phyloP scores from a whole-genome alignment of 35 echinoderm and acorn worm genomes.

The Ophioderma brevispina region DNA sequence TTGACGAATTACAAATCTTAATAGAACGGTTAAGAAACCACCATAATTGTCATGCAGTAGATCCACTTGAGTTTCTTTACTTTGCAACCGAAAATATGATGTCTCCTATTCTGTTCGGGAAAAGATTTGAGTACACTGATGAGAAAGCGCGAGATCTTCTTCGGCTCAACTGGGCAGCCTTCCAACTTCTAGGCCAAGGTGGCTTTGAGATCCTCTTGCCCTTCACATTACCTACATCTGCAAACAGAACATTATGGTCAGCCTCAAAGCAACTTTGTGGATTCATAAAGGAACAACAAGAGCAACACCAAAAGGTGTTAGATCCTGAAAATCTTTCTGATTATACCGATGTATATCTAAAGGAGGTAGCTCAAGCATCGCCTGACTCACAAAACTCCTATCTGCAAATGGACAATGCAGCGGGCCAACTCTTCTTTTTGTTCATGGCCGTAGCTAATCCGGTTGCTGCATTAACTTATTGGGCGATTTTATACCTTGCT shows the following conservation, averaged over 20 bases:
- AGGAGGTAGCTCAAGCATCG: background rate
- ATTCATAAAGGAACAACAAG: background rate
- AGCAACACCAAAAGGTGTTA: background rate
- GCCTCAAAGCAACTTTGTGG: background rate
- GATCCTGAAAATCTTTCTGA: background rate
- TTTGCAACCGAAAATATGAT: slow-evolving; percentile 47
- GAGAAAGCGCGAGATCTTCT: background rate
- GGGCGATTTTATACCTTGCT: slow-evolving; percentile 76
- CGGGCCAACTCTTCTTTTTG: slow-evolving; percentile 25
- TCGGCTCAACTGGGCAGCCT: background rate
- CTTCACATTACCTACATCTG: background rate
- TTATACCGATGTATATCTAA: background rate
- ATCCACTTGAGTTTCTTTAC: slow-evolving; percentile 29
- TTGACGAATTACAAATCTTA: slow-evolving; percentile 44
- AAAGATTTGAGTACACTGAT: slow-evolving; percentile 66
- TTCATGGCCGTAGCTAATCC: slow-evolving; percentile 76
- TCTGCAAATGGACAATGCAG: background rate
- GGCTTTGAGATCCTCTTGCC: background rate
- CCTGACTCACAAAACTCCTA: background rate
- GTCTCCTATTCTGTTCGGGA: slow-evolving; percentile 34
- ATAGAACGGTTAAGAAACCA: slow-evolving; percentile 18
- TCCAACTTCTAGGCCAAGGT: background rate
- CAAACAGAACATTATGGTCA: background rate
- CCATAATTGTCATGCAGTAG: background rate
- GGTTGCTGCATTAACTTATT: slow-evolving; percentile 57